Base-by-base conservation (phyloP, 1,140 invertebrate species). In the Brachystomella parvula region DNA sequence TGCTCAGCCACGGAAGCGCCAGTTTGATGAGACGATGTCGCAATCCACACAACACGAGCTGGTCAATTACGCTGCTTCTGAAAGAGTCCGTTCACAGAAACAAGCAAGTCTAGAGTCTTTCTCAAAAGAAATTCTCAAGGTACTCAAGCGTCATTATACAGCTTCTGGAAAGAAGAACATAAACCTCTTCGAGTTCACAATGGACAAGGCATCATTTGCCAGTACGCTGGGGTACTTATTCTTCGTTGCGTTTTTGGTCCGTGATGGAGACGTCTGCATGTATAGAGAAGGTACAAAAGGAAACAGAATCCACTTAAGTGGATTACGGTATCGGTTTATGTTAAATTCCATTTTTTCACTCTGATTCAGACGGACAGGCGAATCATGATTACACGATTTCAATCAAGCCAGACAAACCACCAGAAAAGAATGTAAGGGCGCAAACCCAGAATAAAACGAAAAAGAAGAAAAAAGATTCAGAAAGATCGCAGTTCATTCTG, bases 91-190 rank as follows among this genome's bases (percentile, higher is more conserved):
- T 21, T 28, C 12, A 19, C 21, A 47, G 44, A 61, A 47, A 35
- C 60, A 28, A 58, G 64, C 15, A 31, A 24, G 21, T 24, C 56
- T 17, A 9, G 62, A 66, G 24, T 28, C 49, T 19, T 17, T 61
- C 33, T 53, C 64, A 1, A 65, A 66, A 53, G 66, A 71, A 33
- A 60, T 68, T 19, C 28, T 63, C 1, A 58, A 65, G 47, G 63
- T 66, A 24, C 47, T 71, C 19, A 61, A 67, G 24, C 31, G 30
- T 17, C 1, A 26, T 53, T 9, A 58, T 21, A 29, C 3, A 2
- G 26, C 19, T 3, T 19, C 6, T 9, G 35, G 17, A 31, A 17
- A 32, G 2, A 26, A 1, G 6, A 1, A 32, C 21, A 47, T 47
- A 1, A 65, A 62, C 35, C 3, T 69, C 12, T 47, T 61, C n/a